phyloP scores from a whole-genome alignment of 2,888 invertebrate species.

The Apamea anceps region DNA sequence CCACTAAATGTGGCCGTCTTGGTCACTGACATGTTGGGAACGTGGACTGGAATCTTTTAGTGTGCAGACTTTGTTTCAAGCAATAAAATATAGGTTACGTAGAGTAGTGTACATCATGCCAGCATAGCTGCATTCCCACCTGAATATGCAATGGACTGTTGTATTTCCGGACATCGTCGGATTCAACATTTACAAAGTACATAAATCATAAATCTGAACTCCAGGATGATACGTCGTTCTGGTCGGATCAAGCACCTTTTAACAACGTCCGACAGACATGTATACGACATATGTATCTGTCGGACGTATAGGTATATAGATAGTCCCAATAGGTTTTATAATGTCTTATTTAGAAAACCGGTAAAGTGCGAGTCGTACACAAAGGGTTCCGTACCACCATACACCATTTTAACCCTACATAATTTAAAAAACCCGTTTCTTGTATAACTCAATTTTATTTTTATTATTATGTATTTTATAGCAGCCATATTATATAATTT shows the following conservation, averaged over 20 bases:
- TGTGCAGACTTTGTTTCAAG: conserved; percentile 10
- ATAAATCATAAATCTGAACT: neutral
- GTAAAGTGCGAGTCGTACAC: neutral
- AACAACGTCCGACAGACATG: neutral
- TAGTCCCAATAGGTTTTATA: neutral
- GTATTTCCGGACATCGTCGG: neutral
- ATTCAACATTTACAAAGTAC: neutral
- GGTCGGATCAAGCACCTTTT: neutral
- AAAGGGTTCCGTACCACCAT: too few relatives aligned
- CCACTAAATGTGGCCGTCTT: conserved; percentile 57
- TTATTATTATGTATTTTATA: too few relatives aligned
- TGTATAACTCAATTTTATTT: neutral
- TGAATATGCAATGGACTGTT: neutral
- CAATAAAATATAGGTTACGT: neutral
- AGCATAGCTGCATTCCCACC: neutral
- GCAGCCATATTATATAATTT: too few relatives aligned
- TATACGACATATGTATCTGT: neutral
- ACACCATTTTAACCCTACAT: too few relatives aligned
- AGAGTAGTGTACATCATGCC: neutral
- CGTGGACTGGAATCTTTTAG: conserved; percentile 16
- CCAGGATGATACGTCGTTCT: neutral
- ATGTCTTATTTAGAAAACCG: neutral
- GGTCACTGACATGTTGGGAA: conserved; percentile 34
- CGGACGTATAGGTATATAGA: neutral
- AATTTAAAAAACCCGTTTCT: neutral